Evolutionary conservation across 1,140 invertebrate genomes (phyloP), one percentile per base, ranked within the genome.

Genomic region (Eupeodes corollae): DNA sequence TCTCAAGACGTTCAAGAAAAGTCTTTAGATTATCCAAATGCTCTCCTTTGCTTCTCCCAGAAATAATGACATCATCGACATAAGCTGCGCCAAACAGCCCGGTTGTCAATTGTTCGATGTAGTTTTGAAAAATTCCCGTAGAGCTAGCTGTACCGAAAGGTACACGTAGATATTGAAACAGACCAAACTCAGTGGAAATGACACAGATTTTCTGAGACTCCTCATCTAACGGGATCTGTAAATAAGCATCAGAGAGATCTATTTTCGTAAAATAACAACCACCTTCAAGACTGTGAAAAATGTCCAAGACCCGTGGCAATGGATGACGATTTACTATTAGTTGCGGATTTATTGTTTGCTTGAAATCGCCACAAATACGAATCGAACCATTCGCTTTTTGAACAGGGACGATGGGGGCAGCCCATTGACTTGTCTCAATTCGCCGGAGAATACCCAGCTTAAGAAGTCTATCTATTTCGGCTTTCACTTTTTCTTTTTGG

Each of bases 341-440:
- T 35, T 44, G 12, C 12, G 26, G 42, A 42, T 49, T 52, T 3
- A 51, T 3, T 5, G 42, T 48, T 15, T 41, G 26, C n/a, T n/a
- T n/a, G n/a, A n/a, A n/a, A n/a, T n/a, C n/a, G n/a, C n/a, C n/a
- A n/a, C n/a, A n/a, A n/a, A 75, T 55, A 18, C 72, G 30, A 16
- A 66, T 52, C 2, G 50, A 52, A 9, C 67, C 68, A 49, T 68
- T 59, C 19, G 53, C 55, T 56, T 76, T 76, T 32, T 68, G 33
- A 11, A 76, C 66, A 0, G 70, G 56, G 1, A 75, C 72, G 5
- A 77, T 56, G 1, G 70, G 69, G 13, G 69, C 62, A 6, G 60
- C 69, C 68, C 64, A 75, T 12, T 64, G 56, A 15, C 52, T 56
- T n/a, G n/a, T n/a, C n/a, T 12, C 45, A n/a, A n/a, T n/a, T n/a